phyloP scores from a whole-genome alignment of 2,113 vertebrate genomes.

The Rhizomys pruinosus region DNA sequence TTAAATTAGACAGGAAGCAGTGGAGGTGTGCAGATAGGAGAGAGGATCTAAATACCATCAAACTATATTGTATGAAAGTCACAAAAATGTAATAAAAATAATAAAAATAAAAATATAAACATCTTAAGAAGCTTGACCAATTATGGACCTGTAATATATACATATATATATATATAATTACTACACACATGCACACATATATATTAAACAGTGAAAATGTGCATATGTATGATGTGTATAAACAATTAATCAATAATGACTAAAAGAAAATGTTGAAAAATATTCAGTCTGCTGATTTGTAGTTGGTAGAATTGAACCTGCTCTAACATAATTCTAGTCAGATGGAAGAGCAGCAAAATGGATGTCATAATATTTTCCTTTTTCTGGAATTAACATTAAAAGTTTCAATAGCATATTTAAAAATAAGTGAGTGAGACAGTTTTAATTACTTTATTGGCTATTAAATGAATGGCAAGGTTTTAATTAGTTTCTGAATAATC shows the following conservation, averaged over 20 bases:
- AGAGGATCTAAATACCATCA: too few relatives aligned
- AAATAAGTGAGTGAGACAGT: slow-evolving; percentile 8
- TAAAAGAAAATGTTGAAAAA: slow-evolving; percentile 42
- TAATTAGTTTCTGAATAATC: slow-evolving; percentile 65
- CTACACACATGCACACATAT: too few relatives aligned
- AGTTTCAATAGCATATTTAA: slow-evolving; percentile 21
- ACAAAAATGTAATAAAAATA: too few relatives aligned
- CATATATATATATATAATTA: too few relatives aligned
- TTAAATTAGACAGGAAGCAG: too few relatives aligned
- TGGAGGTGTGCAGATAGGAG: too few relatives aligned
- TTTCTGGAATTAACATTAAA: slow-evolving; percentile 55
- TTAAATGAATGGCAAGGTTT: slow-evolving; percentile 18
- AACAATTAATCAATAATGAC: background rate
- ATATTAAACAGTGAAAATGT: too few relatives aligned
- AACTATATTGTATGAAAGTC: too few relatives aligned
- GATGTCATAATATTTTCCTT: slow-evolving; percentile 48
- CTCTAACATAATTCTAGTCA: slow-evolving; percentile 51
- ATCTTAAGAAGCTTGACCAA: too few relatives aligned
- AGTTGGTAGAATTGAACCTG: background rate
- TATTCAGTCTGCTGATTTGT: background rate
- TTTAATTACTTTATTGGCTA: slow-evolving; percentile 53
- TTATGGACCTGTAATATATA: too few relatives aligned
- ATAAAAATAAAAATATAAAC: too few relatives aligned
- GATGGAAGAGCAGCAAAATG: slow-evolving; percentile 25
- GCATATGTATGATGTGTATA: background rate